Percentiles rank a stretch among this genome's conserved stretches.
Conservation (phyloP, 2,797 vertebrate species). For the Pipistrellus kuhlii region DNA sequence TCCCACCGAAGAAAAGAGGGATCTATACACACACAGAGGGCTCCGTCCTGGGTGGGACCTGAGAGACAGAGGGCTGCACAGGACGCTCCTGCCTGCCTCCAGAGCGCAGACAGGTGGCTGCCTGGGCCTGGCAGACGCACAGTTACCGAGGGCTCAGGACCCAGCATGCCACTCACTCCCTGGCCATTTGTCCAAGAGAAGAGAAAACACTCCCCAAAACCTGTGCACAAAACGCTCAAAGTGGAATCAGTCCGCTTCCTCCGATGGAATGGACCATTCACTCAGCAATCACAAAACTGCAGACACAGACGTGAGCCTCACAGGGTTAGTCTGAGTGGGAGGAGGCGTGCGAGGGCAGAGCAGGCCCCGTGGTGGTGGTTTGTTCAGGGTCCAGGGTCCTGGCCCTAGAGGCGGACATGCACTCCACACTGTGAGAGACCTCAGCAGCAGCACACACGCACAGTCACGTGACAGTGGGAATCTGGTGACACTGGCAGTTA, state of each 20-base stretch:
- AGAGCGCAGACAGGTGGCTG: background rate
- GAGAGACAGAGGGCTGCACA: background rate
- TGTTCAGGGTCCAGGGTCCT: background rate
- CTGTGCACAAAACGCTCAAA: background rate
- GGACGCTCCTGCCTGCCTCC: background rate
- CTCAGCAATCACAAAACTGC: background rate
- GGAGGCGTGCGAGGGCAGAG: background rate
- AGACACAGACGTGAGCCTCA: background rate
- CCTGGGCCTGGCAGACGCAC: background rate
- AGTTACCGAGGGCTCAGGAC: background rate
- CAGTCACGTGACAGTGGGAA: background rate
- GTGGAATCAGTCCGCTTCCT: background rate
- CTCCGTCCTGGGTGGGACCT: no score
- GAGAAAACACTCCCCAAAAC: background rate
- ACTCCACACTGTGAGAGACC: no score
- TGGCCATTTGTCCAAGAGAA: background rate
- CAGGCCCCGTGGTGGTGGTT: background rate
- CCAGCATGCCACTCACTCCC: no score
- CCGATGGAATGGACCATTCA: background rate
- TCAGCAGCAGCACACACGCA: no score
- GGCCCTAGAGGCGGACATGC: no score
- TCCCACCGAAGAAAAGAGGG: no score
- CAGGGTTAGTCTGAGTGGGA: accelerated
- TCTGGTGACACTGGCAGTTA: background rate
- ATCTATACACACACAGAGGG: no score